Percentiles rank a stretch among this genome's conserved stretches.
phyloP scores from a whole-genome alignment of 2,888 invertebrate species.

The Torymus texanus region DNA sequence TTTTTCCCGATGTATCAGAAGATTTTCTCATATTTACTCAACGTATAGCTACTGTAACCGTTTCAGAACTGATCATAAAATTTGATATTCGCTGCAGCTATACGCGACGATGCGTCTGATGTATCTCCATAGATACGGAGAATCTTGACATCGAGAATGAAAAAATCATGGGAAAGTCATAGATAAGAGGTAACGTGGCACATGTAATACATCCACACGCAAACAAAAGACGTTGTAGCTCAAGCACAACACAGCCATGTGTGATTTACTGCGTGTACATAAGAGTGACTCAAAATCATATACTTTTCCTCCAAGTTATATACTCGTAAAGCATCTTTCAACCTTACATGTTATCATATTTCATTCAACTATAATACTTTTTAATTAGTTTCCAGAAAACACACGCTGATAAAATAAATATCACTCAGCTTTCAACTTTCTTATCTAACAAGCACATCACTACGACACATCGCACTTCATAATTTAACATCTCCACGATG shows the following conservation, averaged over 20 bases:
- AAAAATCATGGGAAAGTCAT: conserved; percentile 37
- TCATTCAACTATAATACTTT: no score
- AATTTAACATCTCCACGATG: no score
- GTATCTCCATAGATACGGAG: neutral
- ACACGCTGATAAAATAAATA: no score
- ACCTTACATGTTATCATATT: no score
- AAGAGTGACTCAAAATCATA: neutral
- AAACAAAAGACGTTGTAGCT: neutral
- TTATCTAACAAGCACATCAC: no score
- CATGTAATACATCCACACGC: neutral
- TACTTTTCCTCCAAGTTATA: neutral
- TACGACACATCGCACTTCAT: no score
- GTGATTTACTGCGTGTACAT: neutral
- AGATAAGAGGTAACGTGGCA: neutral
- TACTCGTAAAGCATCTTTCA: no score
- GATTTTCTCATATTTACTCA: conserved; percentile 15
- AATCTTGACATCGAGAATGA: conserved; percentile 1
- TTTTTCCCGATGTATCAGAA: neutral
- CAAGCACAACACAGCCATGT: neutral
- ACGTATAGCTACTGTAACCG: neutral
- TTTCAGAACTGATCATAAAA: conserved; percentile 21
- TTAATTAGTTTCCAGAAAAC: no score
- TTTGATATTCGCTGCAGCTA: conserved; percentile 16
- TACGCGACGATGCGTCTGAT: neutral
- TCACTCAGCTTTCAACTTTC: no score